Evolutionary conservation across 2,113 vertebrate species (phyloP).

Genomic region (Gadus chalcogrammus): DNA sequence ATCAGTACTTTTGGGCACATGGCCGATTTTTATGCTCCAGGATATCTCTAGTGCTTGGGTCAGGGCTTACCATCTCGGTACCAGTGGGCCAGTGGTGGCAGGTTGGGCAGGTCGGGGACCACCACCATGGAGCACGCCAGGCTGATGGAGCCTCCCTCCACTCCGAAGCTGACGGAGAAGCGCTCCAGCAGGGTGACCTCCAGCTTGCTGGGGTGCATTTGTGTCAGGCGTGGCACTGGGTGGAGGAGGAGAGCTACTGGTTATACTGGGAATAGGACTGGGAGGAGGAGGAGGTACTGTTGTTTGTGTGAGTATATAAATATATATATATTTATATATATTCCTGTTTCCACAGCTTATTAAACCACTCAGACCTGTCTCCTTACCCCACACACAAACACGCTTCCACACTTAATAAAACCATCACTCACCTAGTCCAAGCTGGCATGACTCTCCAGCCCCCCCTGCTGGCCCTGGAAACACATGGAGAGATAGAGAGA

Average conservation of each 20-base stretch:
- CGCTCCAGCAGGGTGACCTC: slow-evolving; percentile 86
- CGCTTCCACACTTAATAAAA: no score
- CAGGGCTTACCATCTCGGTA: slow-evolving; percentile 86
- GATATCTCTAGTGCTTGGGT: not conserved
- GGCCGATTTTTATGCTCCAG: no score
- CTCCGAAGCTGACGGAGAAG: slow-evolving; percentile 86
- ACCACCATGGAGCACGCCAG: slow-evolving; percentile 84
- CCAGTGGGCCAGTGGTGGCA: slow-evolving; percentile 86
- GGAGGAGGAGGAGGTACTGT: no score
- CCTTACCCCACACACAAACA: no score
- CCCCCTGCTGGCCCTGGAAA: slow-evolving; percentile 75
- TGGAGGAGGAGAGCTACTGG: not conserved
- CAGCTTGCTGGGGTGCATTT: slow-evolving; percentile 82
- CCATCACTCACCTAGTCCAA: slow-evolving; percentile 64
- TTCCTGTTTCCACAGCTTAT: no score
- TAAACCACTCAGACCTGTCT: no score
- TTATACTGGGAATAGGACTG: no score
- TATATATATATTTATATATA: no score
- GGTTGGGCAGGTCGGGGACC: slow-evolving; percentile 84
- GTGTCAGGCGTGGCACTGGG: slow-evolving; percentile 77
- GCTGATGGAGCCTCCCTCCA: slow-evolving; percentile 83
- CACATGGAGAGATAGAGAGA: not conserved
- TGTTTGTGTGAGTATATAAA: no score
- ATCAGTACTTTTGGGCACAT: no score
- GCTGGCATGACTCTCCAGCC: slow-evolving; percentile 72